Percentiles rank a stretch among this genome's conserved stretches.
These are phyloP conservation scores for Prosapia bicincta DNA, from an alignment of 2,888 invertebrate genomes.

Conservation along the genomic window DNA sequence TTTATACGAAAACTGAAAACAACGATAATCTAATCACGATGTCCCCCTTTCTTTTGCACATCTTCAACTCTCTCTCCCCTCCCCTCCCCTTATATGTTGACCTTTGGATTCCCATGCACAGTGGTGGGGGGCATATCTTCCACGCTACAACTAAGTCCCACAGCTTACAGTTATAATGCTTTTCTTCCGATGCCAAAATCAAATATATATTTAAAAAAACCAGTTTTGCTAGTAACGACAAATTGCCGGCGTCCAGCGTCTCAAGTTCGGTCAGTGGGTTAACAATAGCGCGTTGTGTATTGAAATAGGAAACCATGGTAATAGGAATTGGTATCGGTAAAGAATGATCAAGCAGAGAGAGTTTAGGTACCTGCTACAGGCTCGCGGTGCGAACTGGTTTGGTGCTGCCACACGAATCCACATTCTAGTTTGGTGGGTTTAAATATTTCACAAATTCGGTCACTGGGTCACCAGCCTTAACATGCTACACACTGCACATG, in stretches of 20 bases:
- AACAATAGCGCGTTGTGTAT: too few relatives aligned
- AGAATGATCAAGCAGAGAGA: too few relatives aligned
- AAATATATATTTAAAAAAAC: background rate
- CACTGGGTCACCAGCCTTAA: background rate
- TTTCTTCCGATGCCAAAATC: background rate
- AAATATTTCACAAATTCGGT: background rate
- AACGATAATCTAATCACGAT: conserved; percentile 18
- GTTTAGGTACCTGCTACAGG: background rate
- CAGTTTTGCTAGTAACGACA: too few relatives aligned
- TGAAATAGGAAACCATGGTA: too few relatives aligned
- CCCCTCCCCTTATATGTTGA: background rate
- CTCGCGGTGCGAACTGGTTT: background rate
- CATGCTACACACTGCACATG: background rate
- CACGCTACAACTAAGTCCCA: background rate
- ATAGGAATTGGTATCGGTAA: too few relatives aligned
- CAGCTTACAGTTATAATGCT: background rate
- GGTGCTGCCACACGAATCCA: background rate
- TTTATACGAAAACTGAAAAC: conserved; percentile 29
- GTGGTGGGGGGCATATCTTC: background rate
- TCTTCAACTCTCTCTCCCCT: conserved; percentile 6
- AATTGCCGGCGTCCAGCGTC: too few relatives aligned
- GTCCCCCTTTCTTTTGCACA: conserved; percentile 19
- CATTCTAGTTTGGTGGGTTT: background rate
- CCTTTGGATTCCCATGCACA: conserved; percentile 8
- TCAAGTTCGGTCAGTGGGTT: too few relatives aligned